phyloP scores from a whole-genome alignment of 2,113 vertebrate species.

The Callithrix jacchus region DNA sequence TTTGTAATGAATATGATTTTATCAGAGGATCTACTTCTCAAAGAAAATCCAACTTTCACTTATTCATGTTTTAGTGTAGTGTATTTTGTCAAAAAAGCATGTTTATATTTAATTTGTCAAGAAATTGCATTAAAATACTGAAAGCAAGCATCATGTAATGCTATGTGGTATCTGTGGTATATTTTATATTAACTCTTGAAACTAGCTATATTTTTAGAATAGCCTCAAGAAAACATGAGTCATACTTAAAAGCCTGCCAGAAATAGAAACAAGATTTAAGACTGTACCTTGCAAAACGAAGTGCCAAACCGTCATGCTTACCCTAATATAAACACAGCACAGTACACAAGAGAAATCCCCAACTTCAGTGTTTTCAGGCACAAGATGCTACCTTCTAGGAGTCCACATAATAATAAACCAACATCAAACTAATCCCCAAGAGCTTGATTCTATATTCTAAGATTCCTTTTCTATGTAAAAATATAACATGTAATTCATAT shows the following conservation, averaged over 20 bases:
- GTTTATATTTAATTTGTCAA: not conserved
- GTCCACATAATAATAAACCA: not conserved
- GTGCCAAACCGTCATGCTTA: slow-evolving; percentile 47
- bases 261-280: slow-evolving; percentile 81
- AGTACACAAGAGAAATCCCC: not conserved
- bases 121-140: slow-evolving; percentile 12
- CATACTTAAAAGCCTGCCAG: slow-evolving; percentile 76
- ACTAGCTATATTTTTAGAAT: slow-evolving; percentile 79
- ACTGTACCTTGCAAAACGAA: slow-evolving; percentile 72
- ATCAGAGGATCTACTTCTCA: not conserved
- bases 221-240: slow-evolving; percentile 72
- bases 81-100: not conserved
- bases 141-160: slow-evolving; percentile 40
- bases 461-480: slow-evolving; percentile 21
- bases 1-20: not conserved
- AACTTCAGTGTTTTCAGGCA: not conserved
- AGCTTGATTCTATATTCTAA: not conserved
- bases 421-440: not conserved
- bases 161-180: slow-evolving; percentile 56
- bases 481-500: slow-evolving; percentile 23
- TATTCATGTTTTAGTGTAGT: not conserved
- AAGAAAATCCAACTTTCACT: not conserved
- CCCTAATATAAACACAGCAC: slow-evolving; percentile 39
- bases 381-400: slow-evolving; percentile 32
- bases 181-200: slow-evolving; percentile 75